phyloP scores from a whole-genome alignment of 2,888 invertebrate genomes.

The Labia minor region DNA sequence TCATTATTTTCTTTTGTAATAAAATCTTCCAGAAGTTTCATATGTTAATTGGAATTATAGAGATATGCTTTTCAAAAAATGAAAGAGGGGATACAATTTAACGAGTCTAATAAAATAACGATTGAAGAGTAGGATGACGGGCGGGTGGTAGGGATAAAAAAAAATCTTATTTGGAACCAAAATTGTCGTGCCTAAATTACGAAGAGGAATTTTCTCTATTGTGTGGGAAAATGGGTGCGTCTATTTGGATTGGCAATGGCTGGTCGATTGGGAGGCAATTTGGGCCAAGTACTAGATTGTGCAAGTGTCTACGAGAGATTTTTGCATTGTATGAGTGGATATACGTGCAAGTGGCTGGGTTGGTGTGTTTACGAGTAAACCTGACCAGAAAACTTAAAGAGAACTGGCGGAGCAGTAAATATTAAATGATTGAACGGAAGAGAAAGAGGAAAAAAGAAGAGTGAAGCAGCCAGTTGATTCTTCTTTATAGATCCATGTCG shows the following conservation, averaged over 20 bases:
- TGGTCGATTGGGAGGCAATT: background rate
- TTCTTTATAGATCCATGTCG: slow-evolving; percentile 36
- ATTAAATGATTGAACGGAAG: slow-evolving; percentile 16
- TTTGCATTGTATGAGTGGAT: background rate
- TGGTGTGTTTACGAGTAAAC: background rate
- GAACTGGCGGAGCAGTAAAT: slow-evolving; percentile 13
- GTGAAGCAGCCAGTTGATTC: slow-evolving; percentile 15
- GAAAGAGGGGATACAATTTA: no score
- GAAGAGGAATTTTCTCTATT: background rate
- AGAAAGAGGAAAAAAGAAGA: slow-evolving; percentile 8
- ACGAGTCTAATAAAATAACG: no score
- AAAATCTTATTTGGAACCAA: no score
- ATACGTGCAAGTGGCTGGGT: background rate
- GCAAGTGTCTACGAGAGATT: no score
- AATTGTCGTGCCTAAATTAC: background rate
- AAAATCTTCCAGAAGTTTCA: no score
- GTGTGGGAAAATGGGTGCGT: background rate
- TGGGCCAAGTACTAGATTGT: no score
- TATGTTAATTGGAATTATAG: no score
- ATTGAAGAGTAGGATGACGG: no score
- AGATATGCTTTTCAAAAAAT: no score
- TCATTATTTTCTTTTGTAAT: no score
- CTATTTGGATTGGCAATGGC: background rate
- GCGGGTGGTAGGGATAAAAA: no score
- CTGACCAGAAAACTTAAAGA: slow-evolving; percentile 14